These are phyloP conservation scores for Calliphora vicina DNA, from an alignment of 1,140 invertebrate genomes.

Conservation along the genomic window DNA sequence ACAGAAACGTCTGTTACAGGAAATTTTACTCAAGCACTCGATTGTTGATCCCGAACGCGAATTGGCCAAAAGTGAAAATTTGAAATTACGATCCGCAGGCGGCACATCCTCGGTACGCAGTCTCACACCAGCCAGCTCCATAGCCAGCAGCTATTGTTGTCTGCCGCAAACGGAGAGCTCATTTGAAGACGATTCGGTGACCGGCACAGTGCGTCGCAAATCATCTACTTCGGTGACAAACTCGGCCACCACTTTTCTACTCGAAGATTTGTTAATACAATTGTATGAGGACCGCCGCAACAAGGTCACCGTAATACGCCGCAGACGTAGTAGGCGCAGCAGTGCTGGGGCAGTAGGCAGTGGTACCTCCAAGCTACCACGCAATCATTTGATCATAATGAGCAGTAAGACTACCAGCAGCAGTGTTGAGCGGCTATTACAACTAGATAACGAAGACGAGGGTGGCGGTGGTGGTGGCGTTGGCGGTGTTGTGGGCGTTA, in stretches of 20 bases:
- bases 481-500: background rate
- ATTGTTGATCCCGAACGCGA: slow-evolving; percentile 56
- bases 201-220: slow-evolving; percentile 37
- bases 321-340: slow-evolving; percentile 28
- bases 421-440: slow-evolving; percentile 39
- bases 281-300: slow-evolving; percentile 57
- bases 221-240: slow-evolving; percentile 43
- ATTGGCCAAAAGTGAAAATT: background rate
- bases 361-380: background rate
- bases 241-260: slow-evolving; percentile 46
- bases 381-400: slow-evolving; percentile 41
- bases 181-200: slow-evolving; percentile 29
- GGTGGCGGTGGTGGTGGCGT: slow-evolving; percentile 3
- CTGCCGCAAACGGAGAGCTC: slow-evolving; percentile 26
- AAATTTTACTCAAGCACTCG: slow-evolving; percentile 56
- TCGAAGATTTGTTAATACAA: slow-evolving; percentile 57
- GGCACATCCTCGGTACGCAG: slow-evolving; percentile 6
- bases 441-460: slow-evolving; percentile 38
- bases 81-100: background rate
- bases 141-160: slow-evolving; percentile 34
- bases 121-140: slow-evolving; percentile 31
- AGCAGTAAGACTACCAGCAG: slow-evolving; percentile 39
- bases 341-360: slow-evolving; percentile 17
- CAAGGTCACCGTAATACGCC: slow-evolving; percentile 37
- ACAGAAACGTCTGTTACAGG: slow-evolving; percentile 55